Evolutionary conservation across 2,113 vertebrate species (phyloP), one percentile per base, ranked within the genome.

Genomic region (Solenodon paradoxus): DNA sequence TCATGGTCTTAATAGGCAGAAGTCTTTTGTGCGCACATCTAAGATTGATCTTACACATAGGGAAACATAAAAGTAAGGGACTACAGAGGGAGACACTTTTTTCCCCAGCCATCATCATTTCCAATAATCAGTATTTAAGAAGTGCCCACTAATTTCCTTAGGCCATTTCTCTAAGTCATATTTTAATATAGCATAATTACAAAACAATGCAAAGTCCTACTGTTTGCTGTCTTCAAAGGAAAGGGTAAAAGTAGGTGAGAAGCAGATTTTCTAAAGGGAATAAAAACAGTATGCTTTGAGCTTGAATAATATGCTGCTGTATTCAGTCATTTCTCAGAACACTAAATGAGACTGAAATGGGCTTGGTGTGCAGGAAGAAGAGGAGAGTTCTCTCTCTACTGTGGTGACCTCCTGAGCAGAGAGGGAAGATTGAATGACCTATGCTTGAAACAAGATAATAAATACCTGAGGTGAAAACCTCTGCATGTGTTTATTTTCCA

Each of bases 291-390:
- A 17, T 53, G 30, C 15, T 72, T 72, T 64, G 63, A 26, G 7
- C 3, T 55, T 47, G 47, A 93, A 38, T 64, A 72, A 82, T 35
- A 51, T 10, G 7, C 30, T 79, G 20, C 4, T 32, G 1, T 55
- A 49, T 80, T 86, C 30, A 55, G 5, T 85, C 22, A 89, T 32
- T 71, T 9, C 28, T 30, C n/a, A 22, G 66, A 74, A 47, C 30
- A 45, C 38, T 22, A 85, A 69, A 26, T 35, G 51, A 84, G 38
- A 61, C 20, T 55, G 9, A 88, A 32, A 9, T 20, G 3, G 26
- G 28, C 16, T 0, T 15, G 24, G 4, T 5, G 7, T 3, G 0
- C 7, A 5, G 1, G 19, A 20, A 51, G 5, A 32, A n/a, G 9
- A 11, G 17, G 3, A 22, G 28, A 49, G 13, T 11, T 47, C 17